Conservation (phyloP, 2,888 invertebrate genomes). For the Auanema sp. region DNA sequence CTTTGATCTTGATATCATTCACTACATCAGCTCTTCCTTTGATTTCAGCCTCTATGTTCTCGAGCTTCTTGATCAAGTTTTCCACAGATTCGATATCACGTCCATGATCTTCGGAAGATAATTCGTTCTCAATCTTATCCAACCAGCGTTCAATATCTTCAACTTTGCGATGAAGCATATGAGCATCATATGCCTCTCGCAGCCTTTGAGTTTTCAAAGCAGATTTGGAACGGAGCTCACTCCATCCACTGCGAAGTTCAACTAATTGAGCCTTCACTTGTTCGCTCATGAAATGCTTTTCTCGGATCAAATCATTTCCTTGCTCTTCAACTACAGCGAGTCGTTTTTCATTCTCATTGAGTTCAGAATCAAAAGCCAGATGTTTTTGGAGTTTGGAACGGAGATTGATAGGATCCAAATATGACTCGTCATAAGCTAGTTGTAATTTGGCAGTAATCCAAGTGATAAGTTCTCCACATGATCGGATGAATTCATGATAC, state of each 20-base stretch:
- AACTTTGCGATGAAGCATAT: conserved; percentile 72
- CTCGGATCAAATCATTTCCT: conserved; percentile 70
- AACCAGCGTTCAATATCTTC: conserved; percentile 80
- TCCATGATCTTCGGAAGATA: conserved; percentile 79
- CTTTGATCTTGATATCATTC: conserved; percentile 49
- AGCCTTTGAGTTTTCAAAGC: conserved; percentile 72
- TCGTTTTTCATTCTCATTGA: conserved; percentile 78
- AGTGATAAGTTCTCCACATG: conserved; percentile 68
- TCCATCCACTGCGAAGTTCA: conserved; percentile 84
- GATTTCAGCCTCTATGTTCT: conserved; percentile 63
- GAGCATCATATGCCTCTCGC: conserved; percentile 57
- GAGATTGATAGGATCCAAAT: conserved; percentile 92
- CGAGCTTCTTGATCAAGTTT: conserved; percentile 73
- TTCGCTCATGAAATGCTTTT: conserved; percentile 82
- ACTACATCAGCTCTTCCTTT: conserved; percentile 46
- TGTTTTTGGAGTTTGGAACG: conserved; percentile 73
- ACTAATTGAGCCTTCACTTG: conserved; percentile 73
- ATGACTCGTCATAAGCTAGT: conserved; percentile 88
- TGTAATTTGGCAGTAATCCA: conserved; percentile 94
- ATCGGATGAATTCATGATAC: conserved; percentile 61
- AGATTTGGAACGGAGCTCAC: conserved; percentile 77
- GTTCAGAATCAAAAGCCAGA: conserved; percentile 89
- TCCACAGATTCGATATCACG: conserved; percentile 85
- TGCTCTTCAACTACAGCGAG: conserved; percentile 62
- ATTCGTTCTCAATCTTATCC: conserved; percentile 73